Evolutionary conservation across 2,888 invertebrate genomes (phyloP), one percentile per base, ranked within the genome.

Genomic region (Brenthis hecate): DNA sequence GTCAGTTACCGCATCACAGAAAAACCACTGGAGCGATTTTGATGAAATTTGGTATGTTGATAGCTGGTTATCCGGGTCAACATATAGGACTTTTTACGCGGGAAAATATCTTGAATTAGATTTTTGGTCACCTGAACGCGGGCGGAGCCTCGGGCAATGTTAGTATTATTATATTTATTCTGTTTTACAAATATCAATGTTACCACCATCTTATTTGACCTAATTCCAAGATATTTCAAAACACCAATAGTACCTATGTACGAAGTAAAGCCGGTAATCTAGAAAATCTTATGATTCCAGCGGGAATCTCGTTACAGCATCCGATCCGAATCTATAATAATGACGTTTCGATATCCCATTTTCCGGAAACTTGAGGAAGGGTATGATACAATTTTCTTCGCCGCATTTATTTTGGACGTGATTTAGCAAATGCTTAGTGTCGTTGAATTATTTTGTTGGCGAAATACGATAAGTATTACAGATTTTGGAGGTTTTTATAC

Each of bases 321-420:
- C 72, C 73, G 67, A 67, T 68, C 57, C 72, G 69, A 72, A 76
- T 75, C 73, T 63, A 69, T 64, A 69, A 72, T 76, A 76, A 75
- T 72, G 72, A 74, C 72, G 73, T 73, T 72, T 68, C 70, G 73
- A 75, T 76, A 74, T 73, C 68, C 71, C 55, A 76, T 76, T 76
- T 76, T 74, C 74, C 75, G 72, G 72, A 65, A 68, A 72, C 60
- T 72, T 68, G 72, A 66, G 57, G 55, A 70, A 54, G 67, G 70
- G 68, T 64, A 54, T 66, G 68, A 70, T 66, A 70, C 64, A 68
- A 72, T 72, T 72, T 56, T 57, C 56, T 43, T 47, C 65, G 60
- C 55, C 67, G 23, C 43, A 56, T 66, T 66, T 61, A 55, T 48
- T 61, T 56, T 36, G 23, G 67, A 67, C 56, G 56, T 67, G 56